These are phyloP conservation scores for Crax fasciolata DNA, from an alignment of 2,797 vertebrate species.

Conservation along the genomic window DNA sequence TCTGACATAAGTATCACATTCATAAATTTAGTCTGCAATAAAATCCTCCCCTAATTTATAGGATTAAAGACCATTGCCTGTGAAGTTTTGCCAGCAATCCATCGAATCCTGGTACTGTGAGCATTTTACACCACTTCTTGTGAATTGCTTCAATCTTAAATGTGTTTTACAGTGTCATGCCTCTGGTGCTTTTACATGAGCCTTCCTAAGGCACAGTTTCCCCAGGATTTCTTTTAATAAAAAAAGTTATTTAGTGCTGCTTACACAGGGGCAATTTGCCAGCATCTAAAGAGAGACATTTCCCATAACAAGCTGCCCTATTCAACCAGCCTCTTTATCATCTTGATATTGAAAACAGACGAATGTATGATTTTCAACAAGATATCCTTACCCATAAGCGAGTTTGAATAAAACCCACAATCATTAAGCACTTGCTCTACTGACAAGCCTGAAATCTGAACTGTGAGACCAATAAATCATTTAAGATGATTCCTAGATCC, in stretches of 20 bases:
- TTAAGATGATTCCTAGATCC: neutral
- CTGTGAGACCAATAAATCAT: neutral
- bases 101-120: neutral
- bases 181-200: slow-evolving; percentile 28
- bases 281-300: neutral
- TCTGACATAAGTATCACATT: slow-evolving; percentile 21
- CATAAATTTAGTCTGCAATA: slow-evolving; percentile 25
- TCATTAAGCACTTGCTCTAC: neutral
- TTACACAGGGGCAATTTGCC: neutral
- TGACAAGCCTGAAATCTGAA: neutral
- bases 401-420: neutral
- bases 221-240: neutral
- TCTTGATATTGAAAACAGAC: slow-evolving; percentile 8
- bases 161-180: slow-evolving; percentile 35
- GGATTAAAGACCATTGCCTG: accelerated
- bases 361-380: slow-evolving; percentile 7
- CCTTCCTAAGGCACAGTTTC: slow-evolving; percentile 7
- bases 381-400: neutral
- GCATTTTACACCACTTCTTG: neutral
- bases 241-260: neutral
- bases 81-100: slow-evolving; percentile 50
- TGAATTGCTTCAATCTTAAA: slow-evolving; percentile 17
- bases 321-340: slow-evolving; percentile 3
- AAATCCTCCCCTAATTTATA: slow-evolving; percentile 42
- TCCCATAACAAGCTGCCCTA: neutral